A percentile compares a stretch with the other conserved stretches of the same genome.
Evolutionary conservation across 2,797 vertebrate species (phyloP).

Genomic region (Galagoides demidoff): DNA sequence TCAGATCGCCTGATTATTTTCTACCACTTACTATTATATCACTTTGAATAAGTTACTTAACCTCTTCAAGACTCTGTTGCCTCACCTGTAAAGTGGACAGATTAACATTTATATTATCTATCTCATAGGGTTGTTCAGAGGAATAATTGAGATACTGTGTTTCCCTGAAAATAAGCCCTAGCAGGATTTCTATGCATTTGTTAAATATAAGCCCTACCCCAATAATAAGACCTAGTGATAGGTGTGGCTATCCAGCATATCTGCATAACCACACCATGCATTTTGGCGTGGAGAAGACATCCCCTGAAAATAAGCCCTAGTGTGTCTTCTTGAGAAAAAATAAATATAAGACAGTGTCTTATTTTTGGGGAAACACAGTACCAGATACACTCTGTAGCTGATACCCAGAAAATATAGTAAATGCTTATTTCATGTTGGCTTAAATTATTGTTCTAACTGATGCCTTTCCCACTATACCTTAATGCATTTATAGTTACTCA

Average conservation of each 20-base stretch:
- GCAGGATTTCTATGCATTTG: too few species aligned
- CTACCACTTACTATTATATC: not conserved
- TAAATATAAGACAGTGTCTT: too few species aligned
- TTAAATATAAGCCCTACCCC: too few species aligned
- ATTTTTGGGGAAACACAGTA: not conserved
- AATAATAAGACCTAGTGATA: too few species aligned
- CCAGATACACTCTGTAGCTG: not conserved
- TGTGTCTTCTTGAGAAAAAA: too few species aligned
- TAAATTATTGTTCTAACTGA: not conserved
- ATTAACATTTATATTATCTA: not conserved
- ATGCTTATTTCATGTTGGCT: not conserved
- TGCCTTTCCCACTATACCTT: not conserved
- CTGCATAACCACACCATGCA: too few species aligned
- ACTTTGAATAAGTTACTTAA: not conserved
- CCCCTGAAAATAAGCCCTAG: too few species aligned
- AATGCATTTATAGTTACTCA: not conserved
- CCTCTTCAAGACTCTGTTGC: not conserved
- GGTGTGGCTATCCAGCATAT: too few species aligned
- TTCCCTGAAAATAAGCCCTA: too few species aligned
- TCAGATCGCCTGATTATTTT: not conserved
- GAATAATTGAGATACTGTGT: not conserved
- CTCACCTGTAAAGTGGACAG: not conserved
- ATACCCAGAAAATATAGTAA: not conserved
- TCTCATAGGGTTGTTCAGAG: not conserved
- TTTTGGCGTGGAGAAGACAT: too few species aligned